Evolutionary conservation across 2,888 invertebrate species (phyloP).

Genomic region (Ichneumoninae sp.): DNA sequence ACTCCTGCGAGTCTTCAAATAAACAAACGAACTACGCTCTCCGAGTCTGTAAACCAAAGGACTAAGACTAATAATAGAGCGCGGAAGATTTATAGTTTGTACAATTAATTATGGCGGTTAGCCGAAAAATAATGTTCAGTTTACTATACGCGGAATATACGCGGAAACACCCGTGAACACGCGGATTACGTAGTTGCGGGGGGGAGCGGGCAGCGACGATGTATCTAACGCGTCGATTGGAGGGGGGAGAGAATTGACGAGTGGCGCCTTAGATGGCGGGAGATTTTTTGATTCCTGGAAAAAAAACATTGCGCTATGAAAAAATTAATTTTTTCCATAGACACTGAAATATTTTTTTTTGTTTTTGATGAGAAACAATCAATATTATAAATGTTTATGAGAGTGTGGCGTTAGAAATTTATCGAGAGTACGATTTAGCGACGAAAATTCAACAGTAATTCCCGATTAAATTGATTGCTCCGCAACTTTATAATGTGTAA

Average conservation of each 20-base stretch:
- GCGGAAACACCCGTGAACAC: conserved; percentile 38
- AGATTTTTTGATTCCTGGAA: not conserved
- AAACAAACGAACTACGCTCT: not conserved
- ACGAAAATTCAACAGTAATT: not conserved
- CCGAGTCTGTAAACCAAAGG: not conserved
- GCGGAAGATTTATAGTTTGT: conserved; percentile 25
- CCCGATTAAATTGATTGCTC: not conserved
- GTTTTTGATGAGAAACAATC: not conserved
- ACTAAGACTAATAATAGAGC: not conserved
- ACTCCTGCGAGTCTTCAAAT: not conserved
- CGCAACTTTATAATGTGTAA: not conserved
- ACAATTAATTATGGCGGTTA: conserved; percentile 38
- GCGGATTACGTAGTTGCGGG: conserved; percentile 57
- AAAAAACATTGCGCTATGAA: not conserved
- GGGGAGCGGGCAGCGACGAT: conserved; percentile 30
- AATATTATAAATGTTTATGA: not conserved
- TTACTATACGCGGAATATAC: conserved; percentile 5
- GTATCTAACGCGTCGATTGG: not conserved
- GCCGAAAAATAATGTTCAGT: conserved; percentile 4
- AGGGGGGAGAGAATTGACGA: not conserved
- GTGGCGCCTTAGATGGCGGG: conserved; percentile 1
- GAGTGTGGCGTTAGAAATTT: not conserved
- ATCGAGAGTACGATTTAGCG: not conserved
- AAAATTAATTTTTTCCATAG: not conserved
- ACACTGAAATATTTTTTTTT: not conserved